Conservation (phyloP, 2,888 invertebrate genomes). For the Tenthredo notha region DNA sequence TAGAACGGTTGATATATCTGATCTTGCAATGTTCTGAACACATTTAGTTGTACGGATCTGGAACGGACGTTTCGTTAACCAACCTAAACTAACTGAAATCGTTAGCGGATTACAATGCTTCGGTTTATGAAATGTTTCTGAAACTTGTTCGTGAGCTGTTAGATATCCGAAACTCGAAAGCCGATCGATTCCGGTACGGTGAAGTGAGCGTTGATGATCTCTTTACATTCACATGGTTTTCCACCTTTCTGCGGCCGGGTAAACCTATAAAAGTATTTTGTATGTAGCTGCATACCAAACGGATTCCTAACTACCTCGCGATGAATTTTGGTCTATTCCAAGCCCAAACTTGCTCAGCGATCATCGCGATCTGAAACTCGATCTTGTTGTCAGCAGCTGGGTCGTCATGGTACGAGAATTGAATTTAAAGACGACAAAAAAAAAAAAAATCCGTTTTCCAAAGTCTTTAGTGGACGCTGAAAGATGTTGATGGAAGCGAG, state of each 20-base stretch:
- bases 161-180: not conserved
- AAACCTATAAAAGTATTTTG: not conserved
- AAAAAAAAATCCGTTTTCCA: not conserved
- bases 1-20: not conserved
- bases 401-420: not conserved
- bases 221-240: not conserved
- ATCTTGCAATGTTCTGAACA: not conserved
- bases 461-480: not conserved
- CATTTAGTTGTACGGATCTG: not conserved
- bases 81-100: not conserved
- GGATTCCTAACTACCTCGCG: not conserved
- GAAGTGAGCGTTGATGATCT: not conserved
- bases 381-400: constrained; percentile 8
- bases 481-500: not conserved
- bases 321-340: not conserved
- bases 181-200: not conserved
- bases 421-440: not conserved
- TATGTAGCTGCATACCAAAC: not conserved
- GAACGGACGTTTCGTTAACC: not conserved
- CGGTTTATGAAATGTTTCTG: not conserved
- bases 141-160: not conserved
- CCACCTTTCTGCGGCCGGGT: not conserved
- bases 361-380: constrained; percentile 4
- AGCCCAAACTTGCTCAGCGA: constrained; percentile 9
- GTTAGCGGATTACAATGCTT: not conserved